Base-by-base conservation (phyloP, 2,797 vertebrate genomes). In the Anguilla megastoma region DNA sequence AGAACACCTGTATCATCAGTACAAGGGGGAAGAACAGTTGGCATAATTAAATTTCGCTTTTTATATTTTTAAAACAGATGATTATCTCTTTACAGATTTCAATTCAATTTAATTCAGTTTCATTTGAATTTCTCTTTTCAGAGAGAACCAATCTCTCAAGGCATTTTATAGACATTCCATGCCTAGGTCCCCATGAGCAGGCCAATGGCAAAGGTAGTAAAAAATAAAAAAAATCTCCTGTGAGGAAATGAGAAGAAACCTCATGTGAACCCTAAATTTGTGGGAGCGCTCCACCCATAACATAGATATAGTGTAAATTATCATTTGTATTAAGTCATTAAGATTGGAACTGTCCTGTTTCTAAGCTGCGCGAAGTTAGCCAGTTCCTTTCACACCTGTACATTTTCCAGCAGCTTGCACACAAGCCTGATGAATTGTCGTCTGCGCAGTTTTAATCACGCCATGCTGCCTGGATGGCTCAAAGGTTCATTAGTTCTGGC, bases 401-500 rank as follows among this genome's bases (percentile, higher is more conserved):
- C 48, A 7, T 80, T 8, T 80, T 45, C 7, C 24, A 50, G 9
- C 4, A 8, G 21, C 18, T 50, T 21, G 2, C 45, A 50, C 21
- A n/a, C 45, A 2, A 0, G 79, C 9, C 18, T 48, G 41, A 82
- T 82, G 79, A 50, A 82, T 50, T n/a, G 41, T n/a, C 21, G 0
- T n/a, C 79, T 50, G 21, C 24, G 45, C 6, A 8, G 1, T 6
- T 82, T 48, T 82, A 79, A 79, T 79, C 74, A 79, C n/a, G 14
- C 74, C 14, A 7, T 1, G 74, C 33, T 79, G 74, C 21, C 33
- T 79, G 74, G 45, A 9, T n/a, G 79, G 7, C 79, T 50, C 41
- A 7, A n/a, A 69, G 45, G 79, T 82, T 82, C 45, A 82, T 82
- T 50, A 82, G 45, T n/a, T 82, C 79, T 50, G 79, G 79, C 79